Percentiles rank a stretch among this genome's conserved stretches.
These are phyloP conservation scores for Procambarus virginalis DNA, from an alignment of 1,140 invertebrate genomes.

Conservation along the genomic window DNA sequence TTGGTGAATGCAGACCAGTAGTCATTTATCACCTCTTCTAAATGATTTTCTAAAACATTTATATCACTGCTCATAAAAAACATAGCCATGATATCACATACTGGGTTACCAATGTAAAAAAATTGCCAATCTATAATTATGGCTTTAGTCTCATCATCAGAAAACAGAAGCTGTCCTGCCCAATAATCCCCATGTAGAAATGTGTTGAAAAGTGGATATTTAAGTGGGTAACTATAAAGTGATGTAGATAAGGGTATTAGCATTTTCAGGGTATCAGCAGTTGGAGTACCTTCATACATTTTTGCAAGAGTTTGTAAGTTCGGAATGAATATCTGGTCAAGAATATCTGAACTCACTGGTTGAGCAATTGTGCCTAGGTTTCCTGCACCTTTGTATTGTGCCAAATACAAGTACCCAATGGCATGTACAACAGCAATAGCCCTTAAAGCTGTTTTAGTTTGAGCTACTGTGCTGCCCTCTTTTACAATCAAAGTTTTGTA, in stretches of 20 bases:
- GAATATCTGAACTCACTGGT: conserved; percentile 20
- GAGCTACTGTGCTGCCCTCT: conserved; percentile 44
- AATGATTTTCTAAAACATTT: conserved; percentile 11
- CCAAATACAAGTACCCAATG: conserved; percentile 20
- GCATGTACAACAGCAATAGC: conserved; percentile 44
- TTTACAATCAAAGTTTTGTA: conserved; percentile 43
- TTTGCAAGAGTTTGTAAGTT: conserved; percentile 33
- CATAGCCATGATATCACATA: conserved; percentile 48
- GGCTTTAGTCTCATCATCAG: conserved; percentile 34
- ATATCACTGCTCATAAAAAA: conserved; percentile 58
- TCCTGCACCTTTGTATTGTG: background rate
- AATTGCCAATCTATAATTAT: conserved; percentile 57
- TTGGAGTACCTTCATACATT: conserved; percentile 31
- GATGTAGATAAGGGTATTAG: conserved; percentile 28
- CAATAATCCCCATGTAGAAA: conserved; percentile 47
- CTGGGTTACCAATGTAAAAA: conserved; percentile 35
- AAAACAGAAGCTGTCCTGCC: conserved; percentile 49
- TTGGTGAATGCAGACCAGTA: conserved; percentile 37
- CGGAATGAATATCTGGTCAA: conserved; percentile 23
- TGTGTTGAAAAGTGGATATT: conserved; percentile 26
- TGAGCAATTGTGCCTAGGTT: background rate
- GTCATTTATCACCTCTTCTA: conserved; percentile 34
- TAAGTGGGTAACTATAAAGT: background rate
- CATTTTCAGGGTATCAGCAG: conserved; percentile 4
- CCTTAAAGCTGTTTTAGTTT: conserved; percentile 43